Percentiles rank a stretch among this genome's conserved stretches.
phyloP scores from a whole-genome alignment of 2,797 vertebrate genomes.

The Intellagama lesueurii region DNA sequence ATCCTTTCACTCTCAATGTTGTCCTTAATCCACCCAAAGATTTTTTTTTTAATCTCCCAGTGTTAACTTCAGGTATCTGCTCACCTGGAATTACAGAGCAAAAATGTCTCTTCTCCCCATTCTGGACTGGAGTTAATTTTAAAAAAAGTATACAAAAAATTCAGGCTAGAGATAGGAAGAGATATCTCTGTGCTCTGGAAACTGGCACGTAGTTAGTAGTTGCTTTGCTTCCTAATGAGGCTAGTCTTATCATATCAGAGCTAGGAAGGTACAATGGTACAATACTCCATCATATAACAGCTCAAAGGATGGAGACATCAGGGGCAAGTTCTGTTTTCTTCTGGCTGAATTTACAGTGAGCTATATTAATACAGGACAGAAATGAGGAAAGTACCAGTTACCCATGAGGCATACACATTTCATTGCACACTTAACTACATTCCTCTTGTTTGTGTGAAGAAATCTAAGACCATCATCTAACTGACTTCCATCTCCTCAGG shows the following conservation, averaged over 20 bases:
- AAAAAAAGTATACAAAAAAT: neutral
- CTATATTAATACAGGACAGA: too few relatives aligned
- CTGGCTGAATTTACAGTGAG: neutral
- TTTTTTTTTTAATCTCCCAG: neutral
- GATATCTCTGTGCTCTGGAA: neutral
- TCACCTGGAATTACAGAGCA: neutral
- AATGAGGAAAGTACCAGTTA: neutral
- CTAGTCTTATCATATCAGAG: neutral
- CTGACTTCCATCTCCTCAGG: neutral
- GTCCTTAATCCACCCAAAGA: neutral
- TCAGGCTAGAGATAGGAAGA: neutral
- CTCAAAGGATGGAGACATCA: neutral
- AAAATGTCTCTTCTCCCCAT: neutral
- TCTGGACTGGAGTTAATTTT: neutral
- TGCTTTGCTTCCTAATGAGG: neutral
- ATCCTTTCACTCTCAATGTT: neutral
- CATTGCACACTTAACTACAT: neutral
- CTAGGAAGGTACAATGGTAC: neutral
- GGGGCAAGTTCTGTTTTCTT: neutral
- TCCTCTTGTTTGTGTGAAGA: neutral
- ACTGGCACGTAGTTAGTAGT: neutral
- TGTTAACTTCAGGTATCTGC: neutral
- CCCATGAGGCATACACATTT: too few relatives aligned
- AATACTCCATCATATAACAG: neutral
- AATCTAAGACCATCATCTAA: neutral